These are phyloP conservation scores for Sinonovacula constricta DNA, from an alignment of 1,140 invertebrate genomes.

Conservation along the genomic window DNA sequence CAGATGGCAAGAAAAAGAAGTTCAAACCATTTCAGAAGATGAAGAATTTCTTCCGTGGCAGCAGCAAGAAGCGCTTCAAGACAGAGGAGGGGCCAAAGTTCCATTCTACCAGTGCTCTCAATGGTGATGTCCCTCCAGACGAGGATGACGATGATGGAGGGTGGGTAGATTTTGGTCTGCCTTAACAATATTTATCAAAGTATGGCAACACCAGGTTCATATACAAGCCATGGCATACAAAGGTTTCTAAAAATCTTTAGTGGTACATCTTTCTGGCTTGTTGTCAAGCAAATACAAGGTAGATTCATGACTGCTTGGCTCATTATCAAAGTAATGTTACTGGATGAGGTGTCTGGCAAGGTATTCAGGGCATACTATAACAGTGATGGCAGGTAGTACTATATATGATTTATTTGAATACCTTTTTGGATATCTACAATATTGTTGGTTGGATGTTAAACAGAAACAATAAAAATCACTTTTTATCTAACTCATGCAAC, in stretches of 20 bases:
- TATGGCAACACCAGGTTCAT: neutral
- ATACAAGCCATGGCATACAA: neutral
- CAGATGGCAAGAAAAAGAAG: slow-evolving; percentile 39
- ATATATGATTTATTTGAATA: too few species aligned
- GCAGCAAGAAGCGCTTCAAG: slow-evolving; percentile 44
- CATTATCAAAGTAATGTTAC: neutral
- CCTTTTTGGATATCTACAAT: too few species aligned
- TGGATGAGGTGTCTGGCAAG: neutral
- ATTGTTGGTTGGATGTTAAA: too few species aligned
- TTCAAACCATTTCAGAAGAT: slow-evolving; percentile 39
- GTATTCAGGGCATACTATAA: too few species aligned
- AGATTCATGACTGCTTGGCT: neutral
- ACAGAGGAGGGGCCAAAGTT: slow-evolving; percentile 23
- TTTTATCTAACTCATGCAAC: too few species aligned
- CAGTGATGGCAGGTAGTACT: too few species aligned
- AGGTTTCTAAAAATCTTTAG: neutral
- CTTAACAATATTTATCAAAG: neutral
- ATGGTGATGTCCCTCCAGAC: neutral
- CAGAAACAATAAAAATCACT: too few species aligned
- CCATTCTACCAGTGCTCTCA: slow-evolving; percentile 23
- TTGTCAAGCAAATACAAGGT: neutral
- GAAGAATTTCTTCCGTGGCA: slow-evolving; percentile 39
- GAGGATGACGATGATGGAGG: slow-evolving; percentile 48
- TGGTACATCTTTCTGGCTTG: neutral
- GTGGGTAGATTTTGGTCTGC: slow-evolving; percentile 3